These are phyloP conservation scores for Clivina fossor DNA, from an alignment of 2,888 invertebrate genomes.

Conservation along the genomic window DNA sequence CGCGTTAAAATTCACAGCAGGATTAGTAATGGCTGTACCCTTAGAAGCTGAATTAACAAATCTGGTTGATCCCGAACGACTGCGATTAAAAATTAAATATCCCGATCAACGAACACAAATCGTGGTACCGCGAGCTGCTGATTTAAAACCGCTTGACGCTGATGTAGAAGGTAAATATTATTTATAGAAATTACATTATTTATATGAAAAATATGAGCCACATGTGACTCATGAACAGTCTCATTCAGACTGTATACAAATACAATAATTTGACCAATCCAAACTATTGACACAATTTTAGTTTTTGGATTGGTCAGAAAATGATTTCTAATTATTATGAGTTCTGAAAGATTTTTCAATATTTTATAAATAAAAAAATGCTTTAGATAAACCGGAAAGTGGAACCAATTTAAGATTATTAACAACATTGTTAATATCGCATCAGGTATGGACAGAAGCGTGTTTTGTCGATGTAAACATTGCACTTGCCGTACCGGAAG, in stretches of 20 bases:
- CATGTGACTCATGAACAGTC: too few species aligned
- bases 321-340: too few species aligned
- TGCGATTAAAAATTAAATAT: constrained; percentile 85
- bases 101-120: constrained; percentile 89
- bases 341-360: too few species aligned
- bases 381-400: constrained; percentile 56
- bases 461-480: constrained; percentile 85
- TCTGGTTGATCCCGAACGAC: constrained; percentile 69
- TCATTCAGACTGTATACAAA: too few species aligned
- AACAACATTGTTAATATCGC: constrained; percentile 86
- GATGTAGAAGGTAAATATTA: constrained; percentile 48
- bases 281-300: too few species aligned
- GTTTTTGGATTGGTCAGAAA: too few species aligned
- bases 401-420: constrained; percentile 69
- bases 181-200: constrained; percentile 9
- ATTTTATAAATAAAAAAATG: too few species aligned
- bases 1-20: constrained; percentile 89
- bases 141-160: constrained; percentile 70
- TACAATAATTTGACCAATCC: too few species aligned
- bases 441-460: constrained; percentile 91
- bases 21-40: constrained; percentile 83
- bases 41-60: constrained; percentile 85
- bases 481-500: constrained; percentile 72
- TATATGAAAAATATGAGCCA: too few species aligned
- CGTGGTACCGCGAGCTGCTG: constrained; percentile 74